phyloP scores from a whole-genome alignment of 2,888 invertebrate species.

The Acronicta alni region DNA sequence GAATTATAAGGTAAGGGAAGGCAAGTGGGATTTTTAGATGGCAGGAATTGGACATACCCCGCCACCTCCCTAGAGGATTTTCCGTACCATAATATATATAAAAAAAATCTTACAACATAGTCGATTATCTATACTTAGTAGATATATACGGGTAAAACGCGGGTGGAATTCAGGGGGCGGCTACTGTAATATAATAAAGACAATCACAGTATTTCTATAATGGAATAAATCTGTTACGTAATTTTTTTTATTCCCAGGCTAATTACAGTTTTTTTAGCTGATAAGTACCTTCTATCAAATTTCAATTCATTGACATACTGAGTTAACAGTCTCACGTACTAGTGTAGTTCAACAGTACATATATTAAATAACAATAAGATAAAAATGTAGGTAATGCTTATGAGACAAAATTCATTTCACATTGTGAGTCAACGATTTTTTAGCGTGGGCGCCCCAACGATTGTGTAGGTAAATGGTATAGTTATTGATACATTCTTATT shows the following conservation, averaged over 20 bases:
- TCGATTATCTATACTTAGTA: no score
- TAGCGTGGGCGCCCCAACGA: constrained; percentile 60
- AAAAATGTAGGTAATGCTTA: constrained; percentile 45
- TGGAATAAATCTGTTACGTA: neutral
- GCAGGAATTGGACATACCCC: no score
- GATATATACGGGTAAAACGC: no score
- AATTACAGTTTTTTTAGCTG: constrained; percentile 22
- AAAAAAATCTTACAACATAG: no score
- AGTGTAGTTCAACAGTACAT: constrained; percentile 13
- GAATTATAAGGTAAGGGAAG: no score
- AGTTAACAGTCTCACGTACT: constrained; percentile 29
- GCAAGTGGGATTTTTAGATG: no score
- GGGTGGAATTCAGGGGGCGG: no score
- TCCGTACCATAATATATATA: no score
- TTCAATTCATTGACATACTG: constrained; percentile 11
- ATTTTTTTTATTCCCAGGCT: constrained; percentile 22
- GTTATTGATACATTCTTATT: constrained; percentile 19
- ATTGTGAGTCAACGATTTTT: constrained; percentile 61
- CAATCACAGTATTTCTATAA: constrained; percentile 1
- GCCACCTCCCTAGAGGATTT: no score
- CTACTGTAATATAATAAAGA: no score
- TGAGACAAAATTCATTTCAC: constrained; percentile 59
- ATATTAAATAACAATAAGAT: constrained; percentile 59
- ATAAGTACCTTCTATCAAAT: constrained; percentile 19
- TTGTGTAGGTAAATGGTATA: constrained; percentile 8